Base-by-base conservation (phyloP, 2,888 invertebrate genomes). In the Sympetrum striolatum region DNA sequence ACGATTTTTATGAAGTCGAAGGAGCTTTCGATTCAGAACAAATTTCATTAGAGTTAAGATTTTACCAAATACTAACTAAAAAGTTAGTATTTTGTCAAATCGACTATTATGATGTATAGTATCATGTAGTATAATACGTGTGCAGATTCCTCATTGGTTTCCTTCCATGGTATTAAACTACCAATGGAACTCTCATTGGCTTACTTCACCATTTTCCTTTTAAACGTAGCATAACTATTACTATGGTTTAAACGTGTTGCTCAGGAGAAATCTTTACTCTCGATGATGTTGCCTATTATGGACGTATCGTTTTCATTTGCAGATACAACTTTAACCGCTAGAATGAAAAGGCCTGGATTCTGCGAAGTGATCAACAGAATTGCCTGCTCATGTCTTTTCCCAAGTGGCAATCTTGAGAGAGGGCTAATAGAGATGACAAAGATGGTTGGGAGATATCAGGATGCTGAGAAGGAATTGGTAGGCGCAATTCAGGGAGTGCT, bases 371-470 rank as follows among this genome's bases (percentile, higher is more conserved):
- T 97, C 93, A 97, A 97, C 93, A 94, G 96, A 91, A 94, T 97
- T 92, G 97, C 96, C 94, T 97, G 97, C 93, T 95, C 96, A 90
- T 97, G 97, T 93, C 96, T 96, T 94, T 96, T 97, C 93, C 95
- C 93, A 91, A 39, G 8, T 12, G 94, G 94, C 91, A 95, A 95
- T 44, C 94, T 94, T 90, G 95, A 95, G 92, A 94, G 95, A 90
- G 94, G 94, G 91, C 1, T 86, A 3, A 15, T 60, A 14, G 53
- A 86, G n/a, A 95, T 96, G 79, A 96, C 95, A 91, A 93, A 94
- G 73, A 95, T 96, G 94, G 95, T 96, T 0, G 93, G 94, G 15
- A 95, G 95, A 91, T 97, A 96, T 93, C 97, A 97, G 93, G 94
- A 95, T 92, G 96, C 96, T 0, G 96, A 96, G 93, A 94, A 95